Evolutionary conservation across 1,140 invertebrate genomes (phyloP).

Genomic region (Solenopsis fugax): DNA sequence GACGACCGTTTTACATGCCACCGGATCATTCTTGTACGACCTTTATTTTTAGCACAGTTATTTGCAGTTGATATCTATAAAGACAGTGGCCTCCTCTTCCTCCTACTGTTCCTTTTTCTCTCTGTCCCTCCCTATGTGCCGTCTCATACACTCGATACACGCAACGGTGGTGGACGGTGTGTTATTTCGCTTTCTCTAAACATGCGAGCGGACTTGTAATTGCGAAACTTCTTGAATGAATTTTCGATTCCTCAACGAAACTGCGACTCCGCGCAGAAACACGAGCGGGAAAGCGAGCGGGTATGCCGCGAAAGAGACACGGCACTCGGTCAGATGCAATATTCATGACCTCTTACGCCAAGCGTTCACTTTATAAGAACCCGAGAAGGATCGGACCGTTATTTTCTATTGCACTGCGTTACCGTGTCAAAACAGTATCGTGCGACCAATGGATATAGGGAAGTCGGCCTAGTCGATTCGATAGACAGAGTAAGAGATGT

Average conservation of each 20-base stretch:
- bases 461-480: background rate
- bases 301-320: conserved; percentile 48
- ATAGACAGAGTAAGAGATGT: background rate
- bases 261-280: conserved; percentile 43
- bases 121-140: no score
- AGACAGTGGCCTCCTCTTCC: background rate
- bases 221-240: conserved; percentile 77
- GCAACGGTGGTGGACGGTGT: conserved; percentile 59
- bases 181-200: conserved; percentile 73
- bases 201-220: conserved; percentile 70
- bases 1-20: background rate
- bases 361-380: conserved; percentile 58
- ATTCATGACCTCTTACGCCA: conserved; percentile 60
- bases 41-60: conserved; percentile 42
- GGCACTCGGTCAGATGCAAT: conserved; percentile 64
- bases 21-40: conserved; percentile 15
- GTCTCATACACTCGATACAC: conserved; percentile 8
- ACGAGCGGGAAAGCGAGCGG: conserved; percentile 56
- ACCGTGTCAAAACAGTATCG: conserved; percentile 28
- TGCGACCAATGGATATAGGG: background rate
- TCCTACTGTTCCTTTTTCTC: no score
- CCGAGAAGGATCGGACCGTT: conserved; percentile 39
- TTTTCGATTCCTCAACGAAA: conserved; percentile 71
- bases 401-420: conserved; percentile 35
- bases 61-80: conserved; percentile 52